Evolutionary conservation across 2,888 invertebrate species (phyloP).

Genomic region (Amiota minor): DNA sequence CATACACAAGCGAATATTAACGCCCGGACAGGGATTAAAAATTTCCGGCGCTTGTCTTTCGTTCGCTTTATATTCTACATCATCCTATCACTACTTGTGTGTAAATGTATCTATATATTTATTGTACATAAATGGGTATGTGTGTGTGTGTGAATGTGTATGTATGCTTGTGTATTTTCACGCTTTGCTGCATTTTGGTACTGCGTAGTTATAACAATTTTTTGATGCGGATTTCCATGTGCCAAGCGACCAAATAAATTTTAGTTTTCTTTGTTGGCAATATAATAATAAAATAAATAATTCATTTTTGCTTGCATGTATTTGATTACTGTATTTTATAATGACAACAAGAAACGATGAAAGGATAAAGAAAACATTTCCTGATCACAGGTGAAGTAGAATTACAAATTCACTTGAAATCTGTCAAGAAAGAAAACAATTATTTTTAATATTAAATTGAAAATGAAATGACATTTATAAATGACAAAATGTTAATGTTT

Average conservation of each 20-base stretch:
- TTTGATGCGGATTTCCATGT: constrained; percentile 18
- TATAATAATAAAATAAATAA: constrained; percentile 22
- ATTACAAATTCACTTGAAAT: no score
- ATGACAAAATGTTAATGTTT: no score
- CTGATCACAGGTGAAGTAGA: no score
- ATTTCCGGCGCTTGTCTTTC: constrained; percentile 52
- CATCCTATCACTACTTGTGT: background rate
- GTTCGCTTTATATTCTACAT: background rate
- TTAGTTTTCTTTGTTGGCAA: constrained; percentile 15
- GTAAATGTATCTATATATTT: constrained; percentile 10
- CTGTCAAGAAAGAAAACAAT: no score
- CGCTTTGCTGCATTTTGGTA: constrained; percentile 57
- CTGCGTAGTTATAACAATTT: constrained; percentile 41
- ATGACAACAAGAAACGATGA: constrained; percentile 3
- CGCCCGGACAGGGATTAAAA: constrained; percentile 62
- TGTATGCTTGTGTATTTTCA: constrained; percentile 51
- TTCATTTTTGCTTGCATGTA: background rate
- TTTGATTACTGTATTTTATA: background rate
- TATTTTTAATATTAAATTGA: no score
- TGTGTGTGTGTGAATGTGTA: constrained; percentile 26
- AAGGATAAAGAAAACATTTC: no score
- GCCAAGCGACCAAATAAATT: constrained; percentile 6
- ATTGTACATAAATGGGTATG: constrained; percentile 35
- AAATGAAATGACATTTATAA: no score
- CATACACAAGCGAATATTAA: constrained; percentile 49